Conservation (phyloP, 1,140 invertebrate species). For the Zophobas morio region DNA sequence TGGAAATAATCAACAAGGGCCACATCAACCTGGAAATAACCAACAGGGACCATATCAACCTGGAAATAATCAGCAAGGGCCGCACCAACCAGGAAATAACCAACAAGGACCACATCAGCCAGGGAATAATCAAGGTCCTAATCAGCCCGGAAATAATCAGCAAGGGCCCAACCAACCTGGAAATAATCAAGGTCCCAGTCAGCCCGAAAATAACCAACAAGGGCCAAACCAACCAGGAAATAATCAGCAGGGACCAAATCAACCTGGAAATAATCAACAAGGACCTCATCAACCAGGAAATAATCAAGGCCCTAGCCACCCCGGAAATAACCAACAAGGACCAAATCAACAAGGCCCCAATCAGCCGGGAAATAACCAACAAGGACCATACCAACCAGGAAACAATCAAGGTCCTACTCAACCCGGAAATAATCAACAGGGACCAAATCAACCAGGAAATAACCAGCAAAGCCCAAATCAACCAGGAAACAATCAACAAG, state of each 20-base stretch:
- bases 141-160: conserved; percentile 53
- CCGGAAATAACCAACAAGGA: background rate
- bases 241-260: background rate
- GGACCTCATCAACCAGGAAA: background rate
- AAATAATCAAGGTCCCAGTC: conserved; percentile 52
- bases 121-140: conserved; percentile 49
- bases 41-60: conserved; percentile 57
- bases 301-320: background rate
- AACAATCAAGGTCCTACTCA: conserved; percentile 51
- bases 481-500: conserved; percentile 48
- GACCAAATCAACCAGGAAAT: conserved; percentile 55
- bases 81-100: conserved; percentile 39
- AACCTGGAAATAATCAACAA: background rate
- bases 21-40: conserved; percentile 48
- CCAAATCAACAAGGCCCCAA: background rate
- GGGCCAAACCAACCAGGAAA: conserved; percentile 59
- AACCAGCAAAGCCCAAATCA: conserved; percentile 52
- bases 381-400: conserved; percentile 55
- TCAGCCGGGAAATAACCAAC: conserved; percentile 36
- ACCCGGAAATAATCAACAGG: conserved; percentile 45
- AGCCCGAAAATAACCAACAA: conserved; percentile 56
- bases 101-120: conserved; percentile 53
- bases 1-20: conserved; percentile 49
- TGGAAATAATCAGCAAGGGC: conserved; percentile 51
- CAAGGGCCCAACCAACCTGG: conserved; percentile 34